Evolutionary conservation across 2,888 invertebrate species (phyloP), one percentile per base, ranked within the genome.

Genomic region (Physocephala rufipes): DNA sequence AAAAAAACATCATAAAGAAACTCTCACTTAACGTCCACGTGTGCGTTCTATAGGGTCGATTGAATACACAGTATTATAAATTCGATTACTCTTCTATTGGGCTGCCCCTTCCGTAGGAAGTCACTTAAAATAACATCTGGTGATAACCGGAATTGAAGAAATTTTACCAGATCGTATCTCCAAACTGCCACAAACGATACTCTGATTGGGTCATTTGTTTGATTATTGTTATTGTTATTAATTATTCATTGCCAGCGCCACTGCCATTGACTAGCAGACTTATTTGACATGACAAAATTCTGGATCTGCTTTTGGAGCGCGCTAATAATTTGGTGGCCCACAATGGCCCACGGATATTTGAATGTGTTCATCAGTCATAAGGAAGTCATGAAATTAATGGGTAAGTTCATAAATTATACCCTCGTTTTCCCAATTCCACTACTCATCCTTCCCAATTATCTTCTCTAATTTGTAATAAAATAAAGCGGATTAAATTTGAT

Each of bases 311-410:
- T 82, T 70, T 81, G 80, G 77, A 78, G 79, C 69, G 76, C 79
- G 63, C 75, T 82, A 73, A 76, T 81, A 73, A 76, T 79, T 64
- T 84, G 82, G 82, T 80, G 80, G 75, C 79, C 83, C 67, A 71
- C 79, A 71, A 83, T 87, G 87, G 89, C 89, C 87, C 88, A 89
- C 85, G 90, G 90, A 85, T 91, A 93, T 88, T 89, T 93, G 82
- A 92, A 93, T 87, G 90, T 93, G 82, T 93, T 92, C 87, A 92
- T 93, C 88, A 92, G 92, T 86, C 91, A 92, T 85, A 90, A 90
- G 76, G 93, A 93, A 88, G 92, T 93, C 83, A 91, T 91, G 90
- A 92, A 92, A 87, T 88, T 93, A 80, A 87, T 93, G 86, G 93
- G 93, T 93, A 87, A 91, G 91, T 87, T 78, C 65, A 30, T n/a